Conservation (phyloP, 1,140 invertebrate genomes). For the Euura saliciscinereae region DNA sequence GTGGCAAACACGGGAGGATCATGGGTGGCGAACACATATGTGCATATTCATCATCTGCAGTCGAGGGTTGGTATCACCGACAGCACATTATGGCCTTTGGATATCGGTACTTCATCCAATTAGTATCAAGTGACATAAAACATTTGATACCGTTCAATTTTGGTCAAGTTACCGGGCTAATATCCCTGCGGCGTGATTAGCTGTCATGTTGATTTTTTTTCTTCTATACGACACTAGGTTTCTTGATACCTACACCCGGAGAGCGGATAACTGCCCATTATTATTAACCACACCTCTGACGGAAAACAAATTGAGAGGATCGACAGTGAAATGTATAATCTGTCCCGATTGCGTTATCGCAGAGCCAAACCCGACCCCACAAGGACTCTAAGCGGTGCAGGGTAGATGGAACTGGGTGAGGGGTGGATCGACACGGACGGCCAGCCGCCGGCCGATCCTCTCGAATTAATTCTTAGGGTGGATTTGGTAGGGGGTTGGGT, state of each 20-base stretch:
- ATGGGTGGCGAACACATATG: too few species aligned
- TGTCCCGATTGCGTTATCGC: slow-evolving; percentile 4
- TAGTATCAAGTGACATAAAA: not conserved
- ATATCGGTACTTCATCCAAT: not conserved
- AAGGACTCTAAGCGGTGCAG: slow-evolving; percentile 19
- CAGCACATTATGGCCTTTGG: too few species aligned
- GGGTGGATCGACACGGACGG: slow-evolving; percentile 34
- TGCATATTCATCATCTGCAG: too few species aligned
- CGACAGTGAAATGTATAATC: not conserved
- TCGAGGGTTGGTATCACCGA: too few species aligned
- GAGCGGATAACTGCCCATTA: not conserved
- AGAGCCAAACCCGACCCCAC: not conserved
- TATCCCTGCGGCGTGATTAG: slow-evolving; percentile 4
- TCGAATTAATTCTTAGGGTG: slow-evolving; percentile 61
- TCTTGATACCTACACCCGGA: not conserved
- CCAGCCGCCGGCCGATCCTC: slow-evolving; percentile 56
- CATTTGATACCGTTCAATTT: slow-evolving; percentile 1
- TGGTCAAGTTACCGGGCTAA: not conserved
- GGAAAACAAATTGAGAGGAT: not conserved
- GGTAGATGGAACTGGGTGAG: slow-evolving; percentile 5
- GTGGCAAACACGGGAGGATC: too few species aligned
- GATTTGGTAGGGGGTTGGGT: slow-evolving; percentile 40
- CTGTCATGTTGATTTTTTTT: not conserved
- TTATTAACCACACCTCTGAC: not conserved
- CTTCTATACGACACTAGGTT: not conserved